phyloP scores from a whole-genome alignment of 37 sponge, comb jelly and placozoan species.

The Ephydatia muelleri region DNA sequence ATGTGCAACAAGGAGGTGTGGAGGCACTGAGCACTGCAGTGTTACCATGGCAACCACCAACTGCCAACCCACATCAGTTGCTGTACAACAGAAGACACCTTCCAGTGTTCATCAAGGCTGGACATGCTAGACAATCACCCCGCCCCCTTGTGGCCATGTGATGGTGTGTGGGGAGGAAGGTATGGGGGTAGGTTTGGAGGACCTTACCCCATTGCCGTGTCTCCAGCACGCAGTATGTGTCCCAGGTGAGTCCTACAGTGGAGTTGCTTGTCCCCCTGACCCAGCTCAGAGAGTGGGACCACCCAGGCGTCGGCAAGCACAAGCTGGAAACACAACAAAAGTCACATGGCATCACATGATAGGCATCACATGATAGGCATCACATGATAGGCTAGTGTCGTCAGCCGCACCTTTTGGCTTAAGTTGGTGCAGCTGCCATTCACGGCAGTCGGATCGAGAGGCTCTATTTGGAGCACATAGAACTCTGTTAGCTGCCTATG shows the following conservation, averaged over 20 bases:
- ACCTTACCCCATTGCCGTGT: slow-evolving; percentile 76
- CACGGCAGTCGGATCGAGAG: not conserved
- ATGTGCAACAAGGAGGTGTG: not conserved
- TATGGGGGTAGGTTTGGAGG: not conserved
- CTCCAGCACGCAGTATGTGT: slow-evolving; percentile 85
- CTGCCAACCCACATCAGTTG: no score
- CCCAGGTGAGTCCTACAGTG: slow-evolving; percentile 95
- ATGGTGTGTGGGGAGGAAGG: not conserved
- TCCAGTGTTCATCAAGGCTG: no score
- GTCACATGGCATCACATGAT: not conserved
- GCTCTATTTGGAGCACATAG: slow-evolving; percentile 86
- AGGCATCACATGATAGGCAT: slow-evolving; percentile 3
- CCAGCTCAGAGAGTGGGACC: slow-evolving; percentile 61
- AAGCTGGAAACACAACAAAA: slow-evolving; percentile 17
- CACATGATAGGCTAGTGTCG: no score
- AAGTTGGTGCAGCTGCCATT: slow-evolving; percentile 3
- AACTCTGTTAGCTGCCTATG: slow-evolving; percentile 82
- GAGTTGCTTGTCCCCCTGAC: slow-evolving; percentile 64
- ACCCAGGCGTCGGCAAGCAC: slow-evolving; percentile 92
- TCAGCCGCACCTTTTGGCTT: slow-evolving; percentile 17
- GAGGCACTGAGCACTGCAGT: no score
- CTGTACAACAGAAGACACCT: no score
- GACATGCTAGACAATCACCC: no score
- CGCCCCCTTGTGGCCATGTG: no score
- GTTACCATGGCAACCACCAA: no score